These are phyloP conservation scores for Rhinolophus ferrumequinum DNA, from an alignment of 2,113 vertebrate genomes.

Conservation along the genomic window DNA sequence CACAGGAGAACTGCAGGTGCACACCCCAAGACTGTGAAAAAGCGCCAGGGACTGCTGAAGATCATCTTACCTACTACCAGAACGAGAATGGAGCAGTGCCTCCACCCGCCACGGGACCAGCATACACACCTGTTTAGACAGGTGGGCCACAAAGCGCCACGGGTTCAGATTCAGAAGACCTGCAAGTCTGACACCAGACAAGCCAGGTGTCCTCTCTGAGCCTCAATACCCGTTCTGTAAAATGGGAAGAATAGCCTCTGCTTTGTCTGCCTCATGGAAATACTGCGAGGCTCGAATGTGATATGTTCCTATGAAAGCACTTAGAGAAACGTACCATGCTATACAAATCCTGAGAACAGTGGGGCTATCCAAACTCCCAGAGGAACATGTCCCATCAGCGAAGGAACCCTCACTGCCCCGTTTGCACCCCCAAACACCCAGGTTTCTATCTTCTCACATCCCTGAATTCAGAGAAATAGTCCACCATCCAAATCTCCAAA, in stretches of 20 bases:
- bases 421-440: background rate
- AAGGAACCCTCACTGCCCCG: background rate
- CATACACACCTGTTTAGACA: background rate
- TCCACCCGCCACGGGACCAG: background rate
- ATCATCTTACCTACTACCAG: background rate
- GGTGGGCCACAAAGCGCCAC: background rate
- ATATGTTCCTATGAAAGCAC: background rate
- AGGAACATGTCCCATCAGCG: background rate
- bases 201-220: background rate
- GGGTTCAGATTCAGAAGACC: background rate
- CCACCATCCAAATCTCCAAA: background rate
- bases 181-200: background rate
- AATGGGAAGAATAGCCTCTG: background rate
- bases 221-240: background rate
- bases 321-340: background rate
- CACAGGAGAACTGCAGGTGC: background rate
- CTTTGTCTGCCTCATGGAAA: background rate
- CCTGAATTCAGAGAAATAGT: background rate
- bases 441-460: background rate
- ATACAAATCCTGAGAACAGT: background rate
- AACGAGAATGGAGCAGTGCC: background rate
- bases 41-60: background rate
- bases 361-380: background rate
- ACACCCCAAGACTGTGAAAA: background rate
- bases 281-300: background rate